Evolutionary conservation across 2,888 invertebrate species (phyloP).

Genomic region (Leucoptera coffeella): DNA sequence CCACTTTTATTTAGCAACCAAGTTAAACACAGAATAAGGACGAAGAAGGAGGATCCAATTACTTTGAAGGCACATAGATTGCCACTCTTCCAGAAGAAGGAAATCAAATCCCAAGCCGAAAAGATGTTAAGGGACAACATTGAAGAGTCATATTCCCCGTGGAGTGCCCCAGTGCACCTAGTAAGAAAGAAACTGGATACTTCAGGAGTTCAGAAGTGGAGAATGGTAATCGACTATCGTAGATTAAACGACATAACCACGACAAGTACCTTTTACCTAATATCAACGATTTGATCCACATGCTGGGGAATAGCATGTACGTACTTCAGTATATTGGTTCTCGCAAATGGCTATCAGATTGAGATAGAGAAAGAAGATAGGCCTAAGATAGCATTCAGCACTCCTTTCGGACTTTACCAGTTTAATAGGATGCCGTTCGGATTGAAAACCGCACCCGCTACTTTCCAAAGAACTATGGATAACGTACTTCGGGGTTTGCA

Average conservation of each 20-base stretch:
- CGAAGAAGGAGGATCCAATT: constrained; percentile 8
- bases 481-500: constrained; percentile 10
- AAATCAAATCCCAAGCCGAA: constrained; percentile 8
- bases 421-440: constrained; percentile 17
- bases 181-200: constrained; percentile 9
- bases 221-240: constrained; percentile 17
- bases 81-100: constrained; percentile 4
- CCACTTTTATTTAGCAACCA: too few relatives aligned
- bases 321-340: constrained; percentile 17
- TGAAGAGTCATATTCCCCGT: constrained; percentile 8
- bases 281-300: constrained; percentile 6
- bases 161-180: constrained; percentile 10
- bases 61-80: constrained; percentile 8
- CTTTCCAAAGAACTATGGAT: constrained; percentile 14
- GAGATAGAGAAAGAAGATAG: constrained; percentile 11
- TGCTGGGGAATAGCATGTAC: constrained; percentile 13
- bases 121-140: constrained; percentile 8
- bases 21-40: constrained; percentile 2
- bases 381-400: constrained; percentile 16
- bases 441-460: constrained; percentile 16
- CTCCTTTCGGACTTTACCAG: constrained; percentile 14
- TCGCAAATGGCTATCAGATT: constrained; percentile 16
- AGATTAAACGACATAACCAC: constrained; percentile 18
- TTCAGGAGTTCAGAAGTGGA: constrained; percentile 8
- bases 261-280: too few relatives aligned